Percentiles rank a stretch among this genome's conserved stretches.
These are phyloP conservation scores for Temnothorax rugatulus DNA, from an alignment of 2,888 invertebrate genomes.

Conservation along the genomic window DNA sequence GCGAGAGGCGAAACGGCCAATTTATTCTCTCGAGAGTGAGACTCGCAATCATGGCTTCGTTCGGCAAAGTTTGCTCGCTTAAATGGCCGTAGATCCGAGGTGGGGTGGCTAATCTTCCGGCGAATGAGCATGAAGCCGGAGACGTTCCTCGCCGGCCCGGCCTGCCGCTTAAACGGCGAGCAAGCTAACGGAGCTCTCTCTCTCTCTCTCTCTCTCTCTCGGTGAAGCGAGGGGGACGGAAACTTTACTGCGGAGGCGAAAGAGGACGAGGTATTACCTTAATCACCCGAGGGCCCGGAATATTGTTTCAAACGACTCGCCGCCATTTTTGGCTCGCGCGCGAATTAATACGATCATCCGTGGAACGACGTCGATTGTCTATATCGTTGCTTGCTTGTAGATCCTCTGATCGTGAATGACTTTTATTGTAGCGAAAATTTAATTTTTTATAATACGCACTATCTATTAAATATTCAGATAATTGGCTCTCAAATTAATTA, in stretches of 20 bases:
- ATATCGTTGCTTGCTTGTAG: neutral
- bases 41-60: conserved; percentile 75
- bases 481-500: neutral
- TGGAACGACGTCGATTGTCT: neutral
- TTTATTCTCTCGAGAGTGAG: conserved; percentile 74
- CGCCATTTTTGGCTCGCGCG: conserved; percentile 26
- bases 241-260: conserved; percentile 47
- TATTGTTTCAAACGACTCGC: conserved; percentile 62
- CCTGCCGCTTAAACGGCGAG: conserved; percentile 38
- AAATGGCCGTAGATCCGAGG: conserved; percentile 75
- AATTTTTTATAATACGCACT: neutral
- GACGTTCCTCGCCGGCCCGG: conserved; percentile 36
- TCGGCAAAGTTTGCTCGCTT: conserved; percentile 75
- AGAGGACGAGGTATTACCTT: conserved; percentile 57
- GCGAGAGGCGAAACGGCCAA: conserved; percentile 69
- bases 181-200: conserved; percentile 50
- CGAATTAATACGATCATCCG: conserved; percentile 41
- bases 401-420: neutral
- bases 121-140: conserved; percentile 73
- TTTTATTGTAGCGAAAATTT: neutral
- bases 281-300: conserved; percentile 54
- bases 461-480: neutral
- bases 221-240: conserved; percentile 40
- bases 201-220: conserved; percentile 21
- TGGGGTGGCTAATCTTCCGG: conserved; percentile 78